Conservation (phyloP, 2,113 vertebrate genomes). For the Aspiorhynchus laticeps region DNA sequence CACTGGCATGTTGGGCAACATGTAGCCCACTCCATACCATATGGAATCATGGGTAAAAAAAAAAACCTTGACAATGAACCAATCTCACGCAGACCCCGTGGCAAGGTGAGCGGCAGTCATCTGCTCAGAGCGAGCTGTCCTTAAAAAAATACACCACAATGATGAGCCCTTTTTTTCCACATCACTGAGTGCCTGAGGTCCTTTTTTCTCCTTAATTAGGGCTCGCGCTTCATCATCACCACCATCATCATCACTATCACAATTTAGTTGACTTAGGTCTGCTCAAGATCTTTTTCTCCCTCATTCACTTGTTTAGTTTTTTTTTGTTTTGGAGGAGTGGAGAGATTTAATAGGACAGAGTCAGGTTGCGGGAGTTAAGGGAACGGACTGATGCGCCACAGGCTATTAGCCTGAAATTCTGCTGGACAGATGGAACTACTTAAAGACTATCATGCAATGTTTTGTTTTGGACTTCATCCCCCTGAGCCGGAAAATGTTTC, state of each 20-base stretch:
- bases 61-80: constrained; percentile 94
- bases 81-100: constrained; percentile 98
- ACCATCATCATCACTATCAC: constrained; percentile 50
- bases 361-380: constrained; percentile 92
- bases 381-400: constrained; percentile 80
- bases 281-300: constrained; percentile 59
- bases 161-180: constrained; percentile 86
- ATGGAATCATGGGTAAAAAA: constrained; percentile 99
- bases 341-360: constrained; percentile 93
- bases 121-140: constrained; percentile 83
- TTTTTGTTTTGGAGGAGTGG: constrained; percentile 80
- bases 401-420: constrained; percentile 95
- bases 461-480: constrained; percentile 79
- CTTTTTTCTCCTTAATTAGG: constrained; percentile 79
- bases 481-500: constrained; percentile 42
- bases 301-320: constrained; percentile 45
- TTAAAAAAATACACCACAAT: constrained; percentile 75
- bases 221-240: constrained; percentile 77
- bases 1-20: constrained; percentile 99
- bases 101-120: constrained; percentile 99
- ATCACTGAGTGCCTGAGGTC: constrained; percentile 83
- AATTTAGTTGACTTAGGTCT: constrained; percentile 58
- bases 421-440: constrained; percentile 98
- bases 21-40: constrained; percentile 95
- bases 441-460: constrained; percentile 96